phyloP scores from a whole-genome alignment of 1,140 invertebrate species.

The Cotesia typhae region DNA sequence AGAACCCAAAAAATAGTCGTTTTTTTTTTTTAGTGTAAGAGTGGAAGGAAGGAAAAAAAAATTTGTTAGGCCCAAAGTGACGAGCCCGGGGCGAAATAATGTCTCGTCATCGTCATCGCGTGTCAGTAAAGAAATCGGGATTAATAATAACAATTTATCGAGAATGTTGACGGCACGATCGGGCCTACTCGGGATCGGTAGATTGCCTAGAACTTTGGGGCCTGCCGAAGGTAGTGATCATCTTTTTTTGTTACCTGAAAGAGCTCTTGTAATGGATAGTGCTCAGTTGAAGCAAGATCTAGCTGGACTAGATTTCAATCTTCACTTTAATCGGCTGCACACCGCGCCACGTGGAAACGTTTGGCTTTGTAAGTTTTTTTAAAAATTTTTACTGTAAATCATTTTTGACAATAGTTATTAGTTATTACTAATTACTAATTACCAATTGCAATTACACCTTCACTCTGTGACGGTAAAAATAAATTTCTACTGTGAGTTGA shows the following conservation, averaged over 20 bases:
- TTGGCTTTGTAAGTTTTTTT: conserved; percentile 69
- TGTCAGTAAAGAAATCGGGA: conserved; percentile 35
- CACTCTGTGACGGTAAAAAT: too few species aligned
- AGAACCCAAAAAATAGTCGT: background rate
- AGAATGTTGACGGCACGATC: conserved; percentile 61
- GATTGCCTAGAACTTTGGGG: conserved; percentile 56
- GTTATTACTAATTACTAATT: too few species aligned
- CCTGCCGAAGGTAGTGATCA: conserved; percentile 70
- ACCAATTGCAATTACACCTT: background rate
- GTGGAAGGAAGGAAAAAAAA: background rate
- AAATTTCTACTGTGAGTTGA: background rate
- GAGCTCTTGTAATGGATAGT: conserved; percentile 71
- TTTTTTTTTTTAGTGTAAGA: background rate
- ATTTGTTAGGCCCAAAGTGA: conserved; percentile 3
- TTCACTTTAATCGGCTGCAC: conserved; percentile 67
- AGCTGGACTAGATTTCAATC: conserved; percentile 69
- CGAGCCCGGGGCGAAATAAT: conserved; percentile 42
- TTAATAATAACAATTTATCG: conserved; percentile 35
- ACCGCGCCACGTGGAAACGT: conserved; percentile 70
- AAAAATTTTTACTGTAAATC: background rate
- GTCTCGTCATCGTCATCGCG: conserved; percentile 38
- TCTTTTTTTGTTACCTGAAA: conserved; percentile 69
- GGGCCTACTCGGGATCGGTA: conserved; percentile 56
- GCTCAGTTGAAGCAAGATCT: conserved; percentile 69
- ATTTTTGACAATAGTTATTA: background rate